Conservation (phyloP, 2,797 vertebrate genomes). For the Etheostoma perlongum region DNA sequence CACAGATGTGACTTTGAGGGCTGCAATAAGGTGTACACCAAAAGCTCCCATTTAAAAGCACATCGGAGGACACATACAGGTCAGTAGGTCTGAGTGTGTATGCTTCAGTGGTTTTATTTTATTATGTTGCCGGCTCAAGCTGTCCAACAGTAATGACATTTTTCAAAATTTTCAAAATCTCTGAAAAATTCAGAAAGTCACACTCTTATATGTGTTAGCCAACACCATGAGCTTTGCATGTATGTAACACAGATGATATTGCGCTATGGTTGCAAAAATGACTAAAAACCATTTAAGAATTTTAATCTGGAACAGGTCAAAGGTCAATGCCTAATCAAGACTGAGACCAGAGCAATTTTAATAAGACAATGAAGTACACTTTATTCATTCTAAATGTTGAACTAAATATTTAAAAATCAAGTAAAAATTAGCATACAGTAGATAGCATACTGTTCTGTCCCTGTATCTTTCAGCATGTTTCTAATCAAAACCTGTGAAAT, state of each 20-base stretch:
- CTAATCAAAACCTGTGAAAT: background rate
- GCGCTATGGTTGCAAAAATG: background rate
- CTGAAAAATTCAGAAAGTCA: background rate
- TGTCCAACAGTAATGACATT: slow-evolving; percentile 3
- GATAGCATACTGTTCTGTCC: background rate
- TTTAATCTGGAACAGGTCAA: background rate
- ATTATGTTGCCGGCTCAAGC: background rate
- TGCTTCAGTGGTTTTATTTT: slow-evolving; percentile 2
- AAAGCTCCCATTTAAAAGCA: slow-evolving; percentile 99
- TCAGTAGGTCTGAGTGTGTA: slow-evolving; percentile 63
- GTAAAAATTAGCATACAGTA: background rate
- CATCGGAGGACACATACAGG: slow-evolving; percentile 98
- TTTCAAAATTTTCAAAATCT: background rate
- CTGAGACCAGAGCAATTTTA: background rate
- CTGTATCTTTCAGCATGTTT: background rate
- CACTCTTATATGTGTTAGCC: background rate
- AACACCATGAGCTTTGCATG: background rate
- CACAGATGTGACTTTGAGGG: slow-evolving; percentile 99
- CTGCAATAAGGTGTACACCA: slow-evolving; percentile 99
- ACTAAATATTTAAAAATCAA: background rate
- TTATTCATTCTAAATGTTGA: background rate
- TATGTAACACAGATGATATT: background rate
- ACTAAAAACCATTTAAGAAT: background rate
- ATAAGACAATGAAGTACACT: background rate
- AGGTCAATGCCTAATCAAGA: background rate